Conservation (phyloP, 2,888 invertebrate species). For the Gisinianus flammeolus region DNA sequence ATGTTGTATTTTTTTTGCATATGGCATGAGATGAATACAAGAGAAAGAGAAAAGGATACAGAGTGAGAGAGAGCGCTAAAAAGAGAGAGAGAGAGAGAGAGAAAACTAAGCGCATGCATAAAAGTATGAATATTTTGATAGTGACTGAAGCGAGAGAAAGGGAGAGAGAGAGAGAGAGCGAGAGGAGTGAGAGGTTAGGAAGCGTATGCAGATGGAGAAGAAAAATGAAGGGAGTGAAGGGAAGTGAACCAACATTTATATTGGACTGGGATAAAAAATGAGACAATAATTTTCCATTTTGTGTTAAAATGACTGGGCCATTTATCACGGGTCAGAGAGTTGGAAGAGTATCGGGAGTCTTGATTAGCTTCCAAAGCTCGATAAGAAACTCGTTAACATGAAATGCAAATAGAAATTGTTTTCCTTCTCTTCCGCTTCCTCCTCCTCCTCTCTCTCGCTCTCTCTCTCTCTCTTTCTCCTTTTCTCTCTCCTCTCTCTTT, state of each 20-base stretch:
- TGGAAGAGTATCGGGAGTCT: slow-evolving; percentile 10
- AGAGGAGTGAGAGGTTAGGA: background rate
- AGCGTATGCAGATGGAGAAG: slow-evolving; percentile 7
- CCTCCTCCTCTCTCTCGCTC: background rate
- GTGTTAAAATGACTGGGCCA: slow-evolving; percentile 40
- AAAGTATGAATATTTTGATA: background rate
- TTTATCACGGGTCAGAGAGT: slow-evolving; percentile 39
- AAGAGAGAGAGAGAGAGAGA: too few species aligned
- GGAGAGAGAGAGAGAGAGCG: background rate
- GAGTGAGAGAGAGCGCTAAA: too few species aligned
- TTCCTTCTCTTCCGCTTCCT: background rate
- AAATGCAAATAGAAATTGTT: slow-evolving; percentile 44
- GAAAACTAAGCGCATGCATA: background rate
- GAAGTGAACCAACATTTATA: slow-evolving; percentile 28
- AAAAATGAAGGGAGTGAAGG: slow-evolving; percentile 22
- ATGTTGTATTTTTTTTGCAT: too few species aligned
- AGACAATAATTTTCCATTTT: slow-evolving; percentile 44
- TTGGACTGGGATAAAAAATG: slow-evolving; percentile 35
- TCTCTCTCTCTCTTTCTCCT: background rate
- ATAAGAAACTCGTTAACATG: slow-evolving; percentile 48
- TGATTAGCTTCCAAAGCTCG: slow-evolving; percentile 43
- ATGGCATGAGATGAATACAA: too few species aligned
- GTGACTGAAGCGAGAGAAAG: background rate
- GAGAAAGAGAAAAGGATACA: too few species aligned
- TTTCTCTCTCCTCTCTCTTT: slow-evolving; percentile 30